These are phyloP conservation scores for Aphelenchoides avenae DNA, from an alignment of 1,140 invertebrate genomes.

Conservation along the genomic window DNA sequence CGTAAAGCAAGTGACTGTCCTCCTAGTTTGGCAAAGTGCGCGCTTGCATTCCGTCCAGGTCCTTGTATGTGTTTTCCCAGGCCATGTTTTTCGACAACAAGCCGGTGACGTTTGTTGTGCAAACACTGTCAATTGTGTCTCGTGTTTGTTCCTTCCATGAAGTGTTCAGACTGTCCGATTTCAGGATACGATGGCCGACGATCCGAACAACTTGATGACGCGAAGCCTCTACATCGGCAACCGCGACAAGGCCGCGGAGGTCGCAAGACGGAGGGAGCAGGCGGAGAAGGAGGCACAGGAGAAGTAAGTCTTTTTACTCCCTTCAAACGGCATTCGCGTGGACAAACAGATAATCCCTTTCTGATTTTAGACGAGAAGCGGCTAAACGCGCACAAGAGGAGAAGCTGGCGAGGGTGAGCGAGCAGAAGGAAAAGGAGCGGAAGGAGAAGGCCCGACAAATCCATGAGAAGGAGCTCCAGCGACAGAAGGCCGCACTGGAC, in stretches of 20 bases:
- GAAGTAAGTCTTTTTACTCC: constrained; percentile 12
- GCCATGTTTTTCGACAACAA: too few relatives aligned
- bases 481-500: constrained; percentile 36
- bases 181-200: constrained; percentile 11
- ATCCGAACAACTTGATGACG: constrained; percentile 28
- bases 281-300: constrained; percentile 26
- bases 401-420: constrained; percentile 17
- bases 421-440: constrained; percentile 30
- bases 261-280: constrained; percentile 21
- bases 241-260: constrained; percentile 27
- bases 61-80: too few relatives aligned
- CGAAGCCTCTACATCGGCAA: constrained; percentile 26
- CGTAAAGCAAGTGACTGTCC: too few relatives aligned
- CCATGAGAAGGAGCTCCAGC: constrained; percentile 28
- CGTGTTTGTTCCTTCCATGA: too few relatives aligned
- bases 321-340: background rate
- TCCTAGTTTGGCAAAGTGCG: too few relatives aligned
- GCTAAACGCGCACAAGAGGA: constrained; percentile 37
- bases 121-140: too few relatives aligned
- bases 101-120: too few relatives aligned
- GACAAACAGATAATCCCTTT: constrained; percentile 1
- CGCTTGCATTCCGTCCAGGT: too few relatives aligned
- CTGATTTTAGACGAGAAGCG: constrained; percentile 34
- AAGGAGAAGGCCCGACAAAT: constrained; percentile 13
- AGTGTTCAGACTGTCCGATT: too few relatives aligned